Base-by-base conservation (phyloP, 35 echinoderm and acorn worm species). In the Hemicentrotus pulcherrimus region DNA sequence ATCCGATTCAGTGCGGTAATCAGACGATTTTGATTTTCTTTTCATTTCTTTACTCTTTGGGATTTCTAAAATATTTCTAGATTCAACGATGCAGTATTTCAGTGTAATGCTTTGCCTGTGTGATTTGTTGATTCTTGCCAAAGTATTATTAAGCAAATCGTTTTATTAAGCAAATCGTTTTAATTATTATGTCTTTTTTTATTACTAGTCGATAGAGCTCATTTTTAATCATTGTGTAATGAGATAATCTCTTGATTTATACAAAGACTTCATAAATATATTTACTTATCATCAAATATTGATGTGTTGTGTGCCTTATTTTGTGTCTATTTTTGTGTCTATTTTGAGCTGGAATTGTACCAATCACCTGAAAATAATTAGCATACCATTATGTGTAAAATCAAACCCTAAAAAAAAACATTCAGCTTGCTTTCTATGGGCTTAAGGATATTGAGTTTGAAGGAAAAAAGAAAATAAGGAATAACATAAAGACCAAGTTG, bases 241-340 rank as follows among this genome's bases (percentile, higher is more conserved):
- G 65, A 78, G 19, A 78, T 78, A 6, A n/a, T 78, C 65, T 78
- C 22, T 78, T 78, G 65, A 78, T 55, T 55, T 55, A 55, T 78
- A 78, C 19, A 71, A 78, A 78, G 65, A 78, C 65, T 78, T 30
- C 65, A 78, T 78, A 78, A 78, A 78, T 78, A 78, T 78, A 78
- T 78, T 78, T 78, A 78, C 65, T 78, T 78, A 78, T 78, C 65
- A 78, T 78, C 65, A 78, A 78, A 78, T 28, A 78, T 55, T 55
- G 50, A 10, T n/a, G 16, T 28, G 19, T 78, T 78, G 22, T 28
- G 65, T 78, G 65, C 65, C 19, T 78, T 28, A 4, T 22, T 70
- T 28, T 28, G 65, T 70, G 61, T 70, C 0, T 19, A 59, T 9
- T 59, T 59, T 59, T 55, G 35, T 41, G 35, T 41, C 35, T 41